phyloP scores from a whole-genome alignment of 2,113 vertebrate species.

The Eolophus roseicapilla region DNA sequence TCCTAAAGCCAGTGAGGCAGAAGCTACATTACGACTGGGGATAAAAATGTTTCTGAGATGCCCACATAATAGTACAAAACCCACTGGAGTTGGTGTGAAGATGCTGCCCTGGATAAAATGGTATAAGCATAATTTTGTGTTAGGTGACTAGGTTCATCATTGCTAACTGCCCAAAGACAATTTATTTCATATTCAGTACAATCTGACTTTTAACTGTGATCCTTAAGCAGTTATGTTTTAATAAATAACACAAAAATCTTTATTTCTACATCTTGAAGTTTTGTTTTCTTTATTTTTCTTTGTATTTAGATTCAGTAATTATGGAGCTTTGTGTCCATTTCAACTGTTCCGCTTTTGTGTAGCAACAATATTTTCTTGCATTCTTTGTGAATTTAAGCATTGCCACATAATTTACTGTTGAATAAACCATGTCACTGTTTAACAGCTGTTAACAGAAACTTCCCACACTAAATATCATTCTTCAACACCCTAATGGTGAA shows the following conservation, averaged over 20 bases:
- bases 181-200: background rate
- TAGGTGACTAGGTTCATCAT: background rate
- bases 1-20: background rate
- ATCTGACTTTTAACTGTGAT: conserved; percentile 26
- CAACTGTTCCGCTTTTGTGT: background rate
- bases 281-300: conserved; percentile 18
- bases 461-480: background rate
- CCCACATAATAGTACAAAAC: background rate
- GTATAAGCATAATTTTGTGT: background rate
- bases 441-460: background rate
- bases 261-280: conserved; percentile 11
- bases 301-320: background rate
- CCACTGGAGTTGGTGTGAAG: background rate
- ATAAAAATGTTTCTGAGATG: background rate
- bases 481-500: background rate
- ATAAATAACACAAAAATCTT: conserved; percentile 49
- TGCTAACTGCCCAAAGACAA: background rate
- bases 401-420: background rate
- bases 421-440: background rate
- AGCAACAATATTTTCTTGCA: background rate
- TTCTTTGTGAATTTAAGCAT: background rate
- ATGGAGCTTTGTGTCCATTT: background rate
- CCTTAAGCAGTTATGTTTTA: conserved; percentile 15
- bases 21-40: background rate
- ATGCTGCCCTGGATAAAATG: background rate